These are phyloP conservation scores for Procambarus virginalis DNA, from an alignment of 1,140 invertebrate species.

Conservation along the genomic window DNA sequence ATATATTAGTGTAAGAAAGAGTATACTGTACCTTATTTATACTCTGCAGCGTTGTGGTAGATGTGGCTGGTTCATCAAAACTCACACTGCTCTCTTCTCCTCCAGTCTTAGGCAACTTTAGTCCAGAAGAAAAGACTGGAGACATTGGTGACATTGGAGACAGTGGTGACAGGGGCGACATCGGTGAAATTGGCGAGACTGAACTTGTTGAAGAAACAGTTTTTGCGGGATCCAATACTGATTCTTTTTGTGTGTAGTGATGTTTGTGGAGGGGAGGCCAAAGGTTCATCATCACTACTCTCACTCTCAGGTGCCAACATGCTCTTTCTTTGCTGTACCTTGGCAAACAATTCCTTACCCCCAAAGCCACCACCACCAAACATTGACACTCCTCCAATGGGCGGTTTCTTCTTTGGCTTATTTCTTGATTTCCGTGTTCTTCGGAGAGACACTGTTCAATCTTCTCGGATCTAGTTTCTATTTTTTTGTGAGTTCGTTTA, in stretches of 20 bases:
- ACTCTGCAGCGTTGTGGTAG: constrained; percentile 30
- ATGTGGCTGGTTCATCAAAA: constrained; percentile 49
- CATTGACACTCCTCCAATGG: constrained; percentile 62
- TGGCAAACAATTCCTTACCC: constrained; percentile 53
- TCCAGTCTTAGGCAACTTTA: background rate
- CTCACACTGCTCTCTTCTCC: constrained; percentile 28
- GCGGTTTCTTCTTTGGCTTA: constrained; percentile 55
- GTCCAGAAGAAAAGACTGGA: constrained; percentile 1
- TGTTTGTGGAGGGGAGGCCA: background rate
- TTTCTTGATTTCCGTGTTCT: constrained; percentile 6
- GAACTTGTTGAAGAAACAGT: background rate
- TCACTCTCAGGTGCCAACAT: constrained; percentile 57
- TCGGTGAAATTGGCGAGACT: background rate
- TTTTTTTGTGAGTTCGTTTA: background rate
- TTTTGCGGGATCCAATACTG: background rate
- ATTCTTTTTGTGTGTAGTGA: background rate
- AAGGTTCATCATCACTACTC: constrained; percentile 15
- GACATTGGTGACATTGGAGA: background rate
- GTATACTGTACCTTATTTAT: constrained; percentile 42
- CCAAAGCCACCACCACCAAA: constrained; percentile 49
- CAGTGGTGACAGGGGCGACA: background rate
- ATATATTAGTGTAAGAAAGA: too few relatives aligned
- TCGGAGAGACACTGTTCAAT: background rate
- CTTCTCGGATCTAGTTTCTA: background rate
- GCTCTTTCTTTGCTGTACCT: constrained; percentile 56